These are phyloP conservation scores for Trypoxylus dichotomus DNA, from an alignment of 1,140 invertebrate species.

Conservation along the genomic window DNA sequence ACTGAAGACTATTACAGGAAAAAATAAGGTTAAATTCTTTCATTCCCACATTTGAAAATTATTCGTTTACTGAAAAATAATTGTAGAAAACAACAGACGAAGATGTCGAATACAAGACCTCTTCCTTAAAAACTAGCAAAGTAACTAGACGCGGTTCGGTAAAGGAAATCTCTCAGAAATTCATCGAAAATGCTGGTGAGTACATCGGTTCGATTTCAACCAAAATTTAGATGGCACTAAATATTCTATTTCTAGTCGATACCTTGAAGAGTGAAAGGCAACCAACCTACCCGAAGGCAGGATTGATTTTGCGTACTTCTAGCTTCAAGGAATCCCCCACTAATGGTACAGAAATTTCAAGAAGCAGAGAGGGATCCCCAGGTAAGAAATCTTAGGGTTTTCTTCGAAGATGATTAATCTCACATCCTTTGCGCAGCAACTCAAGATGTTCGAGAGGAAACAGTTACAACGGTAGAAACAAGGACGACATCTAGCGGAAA, in stretches of 20 bases:
- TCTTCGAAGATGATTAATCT: background rate
- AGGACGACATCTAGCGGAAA: constrained; percentile 33
- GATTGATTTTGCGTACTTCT: constrained; percentile 65
- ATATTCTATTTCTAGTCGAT: constrained; percentile 52
- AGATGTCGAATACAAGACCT: constrained; percentile 34
- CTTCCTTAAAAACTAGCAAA: constrained; percentile 48
- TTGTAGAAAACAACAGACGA: constrained; percentile 25
- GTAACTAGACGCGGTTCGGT: constrained; percentile 67
- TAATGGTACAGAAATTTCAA: constrained; percentile 33
- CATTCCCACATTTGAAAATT: background rate
- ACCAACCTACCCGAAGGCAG: constrained; percentile 64
- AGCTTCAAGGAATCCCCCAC: constrained; percentile 59
- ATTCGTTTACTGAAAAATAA: background rate
- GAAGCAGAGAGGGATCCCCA: constrained; percentile 39
- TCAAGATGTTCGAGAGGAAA: constrained; percentile 15
- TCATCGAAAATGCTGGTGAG: constrained; percentile 68
- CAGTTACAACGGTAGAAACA: constrained; percentile 24
- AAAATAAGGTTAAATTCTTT: background rate
- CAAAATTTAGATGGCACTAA: background rate
- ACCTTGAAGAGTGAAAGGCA: constrained; percentile 56
- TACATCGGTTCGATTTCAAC: constrained; percentile 32
- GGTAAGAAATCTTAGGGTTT: constrained; percentile 37
- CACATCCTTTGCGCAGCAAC: background rate
- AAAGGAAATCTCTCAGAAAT: constrained; percentile 72
- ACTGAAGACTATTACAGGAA: constrained; percentile 42